Base-by-base conservation (phyloP, 2,888 invertebrate species). In the Arge pagana region DNA sequence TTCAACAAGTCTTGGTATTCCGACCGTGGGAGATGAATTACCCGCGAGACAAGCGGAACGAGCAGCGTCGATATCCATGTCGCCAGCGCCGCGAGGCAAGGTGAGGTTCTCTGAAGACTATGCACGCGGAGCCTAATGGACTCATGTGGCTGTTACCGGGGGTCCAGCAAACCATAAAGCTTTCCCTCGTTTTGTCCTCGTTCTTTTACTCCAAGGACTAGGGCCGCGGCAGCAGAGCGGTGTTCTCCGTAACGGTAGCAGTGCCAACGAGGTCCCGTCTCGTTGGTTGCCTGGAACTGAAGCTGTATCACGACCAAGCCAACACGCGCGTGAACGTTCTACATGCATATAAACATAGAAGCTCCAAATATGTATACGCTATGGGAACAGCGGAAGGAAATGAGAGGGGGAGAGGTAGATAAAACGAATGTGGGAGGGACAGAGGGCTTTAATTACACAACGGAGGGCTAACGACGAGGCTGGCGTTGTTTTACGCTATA, bases 81-180 rank as follows among this genome's bases (percentile, higher is more conserved):
- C n/a, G n/a, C n/a, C n/a, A n/a, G n/a, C n/a, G n/a, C n/a, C n/a
- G n/a, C n/a, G n/a, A n/a, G n/a, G n/a, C n/a, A n/a, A n/a, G n/a
- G n/a, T n/a, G n/a, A n/a, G n/a, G n/a, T n/a, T n/a, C n/a, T n/a
- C 48, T 41, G n/a, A 41, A 31, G 41, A 15, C 39, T 35, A 53
- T 42, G 26, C 48, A 21, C 51, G 53, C 40, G 48, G 24, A 42
- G 48, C 43, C 43, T 54, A 48, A 48, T 53, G 37, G 39, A 52
- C 53, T 61, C 60, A 59, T 52, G 56, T 58, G 58, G 54, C 56
- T 55, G 61, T 60, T 59, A 61, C 58, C n/a, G 56, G 56, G 57
- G 56, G 49, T 56, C 52, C 53, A 31, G 55, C 53, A 56, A 50
- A 55, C 57, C 49, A 50, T 60, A 57, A 59, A 61, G n/a, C 48